Percentiles rank a stretch among this genome's conserved stretches.
Conservation (phyloP, 2,888 invertebrate species). For the Esperia sulphurella region DNA sequence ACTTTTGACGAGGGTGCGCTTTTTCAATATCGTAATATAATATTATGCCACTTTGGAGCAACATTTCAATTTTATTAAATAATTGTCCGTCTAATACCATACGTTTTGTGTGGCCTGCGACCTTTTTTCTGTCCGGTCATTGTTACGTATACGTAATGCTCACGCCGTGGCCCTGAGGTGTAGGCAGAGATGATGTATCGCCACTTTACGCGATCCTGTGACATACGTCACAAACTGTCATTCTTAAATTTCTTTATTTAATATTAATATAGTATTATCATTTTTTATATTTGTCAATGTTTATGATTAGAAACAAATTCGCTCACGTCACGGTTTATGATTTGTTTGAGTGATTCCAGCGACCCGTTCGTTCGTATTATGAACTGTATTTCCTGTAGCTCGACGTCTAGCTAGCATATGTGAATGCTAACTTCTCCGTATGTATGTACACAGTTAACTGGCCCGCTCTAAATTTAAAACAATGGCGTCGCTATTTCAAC, state of each 20-base stretch:
- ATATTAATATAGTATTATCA: too few relatives aligned
- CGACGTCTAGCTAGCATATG: constrained; percentile 25
- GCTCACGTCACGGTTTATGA: constrained; percentile 35
- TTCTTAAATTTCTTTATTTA: too few relatives aligned
- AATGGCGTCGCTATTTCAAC: constrained; percentile 34
- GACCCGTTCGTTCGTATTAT: constrained; percentile 57
- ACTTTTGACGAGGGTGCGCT: constrained; percentile 32
- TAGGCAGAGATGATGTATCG: too few relatives aligned
- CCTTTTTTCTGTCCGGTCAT: neutral
- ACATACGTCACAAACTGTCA: too few relatives aligned
- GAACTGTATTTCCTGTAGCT: constrained; percentile 60
- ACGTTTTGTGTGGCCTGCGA: neutral
- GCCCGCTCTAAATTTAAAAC: constrained; percentile 44
- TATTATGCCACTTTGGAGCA: constrained; percentile 16
- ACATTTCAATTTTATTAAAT: constrained; percentile 11
- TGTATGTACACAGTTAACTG: constrained; percentile 29
- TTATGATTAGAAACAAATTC: neutral
- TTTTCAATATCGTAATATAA: constrained; percentile 25
- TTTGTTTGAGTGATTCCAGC: constrained; percentile 42
- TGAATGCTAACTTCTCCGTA: constrained; percentile 9
- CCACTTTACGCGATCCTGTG: too few relatives aligned
- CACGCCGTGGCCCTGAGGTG: too few relatives aligned
- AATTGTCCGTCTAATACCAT: neutral
- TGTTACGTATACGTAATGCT: too few relatives aligned
- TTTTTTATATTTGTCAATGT: too few relatives aligned